A percentile compares a stretch with the other conserved stretches of the same genome.
These are phyloP conservation scores for Ceratina australensis DNA, from an alignment of 1,140 invertebrate genomes.

Conservation along the genomic window DNA sequence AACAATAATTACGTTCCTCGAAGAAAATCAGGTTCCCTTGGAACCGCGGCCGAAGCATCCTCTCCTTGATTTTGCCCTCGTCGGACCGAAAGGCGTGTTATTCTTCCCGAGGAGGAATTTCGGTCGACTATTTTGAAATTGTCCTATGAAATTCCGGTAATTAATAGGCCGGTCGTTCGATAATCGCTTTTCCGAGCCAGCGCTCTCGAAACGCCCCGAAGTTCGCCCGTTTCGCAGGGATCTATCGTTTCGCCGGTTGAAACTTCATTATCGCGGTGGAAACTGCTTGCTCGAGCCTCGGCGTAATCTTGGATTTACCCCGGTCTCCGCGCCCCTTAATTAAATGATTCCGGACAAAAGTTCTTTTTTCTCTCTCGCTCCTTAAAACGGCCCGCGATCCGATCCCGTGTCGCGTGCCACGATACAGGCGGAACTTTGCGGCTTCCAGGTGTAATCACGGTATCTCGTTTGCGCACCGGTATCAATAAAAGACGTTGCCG, in stretches of 20 bases:
- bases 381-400: background rate
- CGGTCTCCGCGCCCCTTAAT: conserved; percentile 17
- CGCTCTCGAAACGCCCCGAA: conserved; percentile 1
- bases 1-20: background rate
- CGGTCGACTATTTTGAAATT: background rate
- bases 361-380: background rate
- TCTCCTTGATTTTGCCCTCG: background rate
- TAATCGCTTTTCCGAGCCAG: conserved; percentile 30
- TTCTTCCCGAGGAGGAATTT: too few species aligned
- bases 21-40: background rate
- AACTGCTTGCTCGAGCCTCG: conserved; percentile 18
- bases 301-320: conserved; percentile 17
- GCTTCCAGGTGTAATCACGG: conserved; percentile 27
- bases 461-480: background rate
- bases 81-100: background rate
- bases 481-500: conserved; percentile 43
- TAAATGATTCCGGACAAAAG: conserved; percentile 17
- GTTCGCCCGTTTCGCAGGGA: background rate
- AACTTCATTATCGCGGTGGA: conserved; percentile 33
- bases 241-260: conserved; percentile 24
- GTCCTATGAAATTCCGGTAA: conserved; percentile 5
- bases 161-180: conserved; percentile 33
- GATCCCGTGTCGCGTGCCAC: background rate
- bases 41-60: background rate
- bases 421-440: conserved; percentile 1